Base-by-base conservation (phyloP, 1,140 invertebrate species). In the Macrobrachium rosenbergii region DNA sequence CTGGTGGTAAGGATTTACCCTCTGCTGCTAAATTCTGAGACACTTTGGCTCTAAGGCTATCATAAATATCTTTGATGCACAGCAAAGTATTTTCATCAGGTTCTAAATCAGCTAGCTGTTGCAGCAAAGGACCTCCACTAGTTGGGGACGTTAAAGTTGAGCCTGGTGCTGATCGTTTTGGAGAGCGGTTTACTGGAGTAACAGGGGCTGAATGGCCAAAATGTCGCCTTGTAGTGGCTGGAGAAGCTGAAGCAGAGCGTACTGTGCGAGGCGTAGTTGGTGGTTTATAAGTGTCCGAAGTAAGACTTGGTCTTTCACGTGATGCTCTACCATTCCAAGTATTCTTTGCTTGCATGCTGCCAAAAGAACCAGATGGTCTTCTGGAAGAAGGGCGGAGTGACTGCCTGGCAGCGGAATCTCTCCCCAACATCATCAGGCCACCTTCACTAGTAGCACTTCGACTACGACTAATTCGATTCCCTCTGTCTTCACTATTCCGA, bases 391-490 rank as follows among this genome's bases (percentile, higher is more conserved):
- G 88, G 63, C 88, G 45, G 8, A 83, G 59, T 21, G 88, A 80
- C 62, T 87, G 81, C 14, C 88, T 79, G 0, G 88, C 63, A 19
- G 82, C 69, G 43, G 79, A 62, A 16, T 89, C 86, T 52, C 88
- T 82, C n/a, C 60, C 83, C 37, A 89, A 59, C 83, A 87, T 87
- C 69, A 83, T 78, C 16, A 89, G 78, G 52, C 88, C 88, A 28
- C 87, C 87, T n/a, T 89, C 88, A 69, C 88, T 89, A n/a, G 85
- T 89, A 52, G 88, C 87, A 72, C 88, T 89, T n/a, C 88, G 81
- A 43, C 88, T 89, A 28, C 88, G 82, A 81, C 88, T 87, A 7
- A 89, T 87, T 28, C 87, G 83, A 52, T 82, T 83, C 19, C 82
- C 88, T n/a, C 83, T 64, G 64, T 89, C 88, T n/a, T 82, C 73